Base-by-base conservation (phyloP, 1,140 invertebrate species). In the Eumaeus atala region DNA sequence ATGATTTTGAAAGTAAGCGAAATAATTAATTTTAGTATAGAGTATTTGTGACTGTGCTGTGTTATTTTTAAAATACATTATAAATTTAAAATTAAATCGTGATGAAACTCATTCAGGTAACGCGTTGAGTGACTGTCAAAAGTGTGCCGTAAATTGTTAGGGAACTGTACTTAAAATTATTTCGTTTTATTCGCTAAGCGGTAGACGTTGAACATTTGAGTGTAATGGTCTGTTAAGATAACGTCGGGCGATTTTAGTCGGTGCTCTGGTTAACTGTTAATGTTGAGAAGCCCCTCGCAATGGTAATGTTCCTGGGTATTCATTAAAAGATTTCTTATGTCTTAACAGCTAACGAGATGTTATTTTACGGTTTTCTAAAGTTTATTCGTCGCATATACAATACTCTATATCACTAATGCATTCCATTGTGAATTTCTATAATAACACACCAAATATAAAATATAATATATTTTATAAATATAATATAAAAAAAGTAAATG, bases 171-270 rank as follows among this genome's bases (percentile, higher is more conserved):
- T 67, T 63, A 56, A 66, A 67, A 67, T 72, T 70, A 70, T 69
- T 65, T 66, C 56, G 70, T 67, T 82, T 77, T 64, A 71, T 73
- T 66, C 66, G 66, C 58, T 53, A 60, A 68, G 59, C 71, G 68
- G 66, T 69, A 70, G 51, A 53, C 70, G 67, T 74, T 65, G 67
- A 72, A 66, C 67, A 66, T 70, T 72, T 67, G 63, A 65, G 69
- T 72, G 61, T 77, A 80, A 83, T 79, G 74, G 74, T 66, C 72
- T 74, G 71, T 80, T 80, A 73, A 79, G 77, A 80, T 83, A 78
- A 73, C 69, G 67, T 66, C 60, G 67, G 62, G 62, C 59, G 60
- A 71, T 66, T 61, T 57, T 55, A 59, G 56, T 57, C 56, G 52
- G 42, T 33, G 59, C 51, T 51, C 51, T 64, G 59, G 62, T 68